Conservation (phyloP, 2,888 invertebrate genomes). For the Petrolisthes manimaculis region DNA sequence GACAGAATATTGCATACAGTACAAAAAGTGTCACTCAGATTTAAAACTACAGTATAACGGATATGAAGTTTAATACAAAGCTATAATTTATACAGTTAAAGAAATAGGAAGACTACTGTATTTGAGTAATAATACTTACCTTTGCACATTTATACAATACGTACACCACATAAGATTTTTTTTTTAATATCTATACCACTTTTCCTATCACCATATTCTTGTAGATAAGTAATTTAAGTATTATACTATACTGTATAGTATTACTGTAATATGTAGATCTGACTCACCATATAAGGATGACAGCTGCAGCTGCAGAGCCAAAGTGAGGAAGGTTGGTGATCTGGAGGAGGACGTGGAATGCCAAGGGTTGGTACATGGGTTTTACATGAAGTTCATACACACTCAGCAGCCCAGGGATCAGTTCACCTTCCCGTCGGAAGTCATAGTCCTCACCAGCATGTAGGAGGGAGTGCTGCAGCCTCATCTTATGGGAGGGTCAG, state of each 20-base stretch:
- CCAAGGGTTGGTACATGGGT: conserved; percentile 10
- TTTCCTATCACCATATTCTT: background rate
- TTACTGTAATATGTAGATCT: background rate
- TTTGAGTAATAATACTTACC: too few relatives aligned
- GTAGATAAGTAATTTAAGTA: background rate
- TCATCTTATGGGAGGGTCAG: conserved; percentile 29
- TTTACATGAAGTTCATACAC: conserved; percentile 56
- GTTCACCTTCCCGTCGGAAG: conserved; percentile 47
- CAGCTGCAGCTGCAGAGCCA: conserved; percentile 55
- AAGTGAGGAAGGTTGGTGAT: conserved; percentile 35
- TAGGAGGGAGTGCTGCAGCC: conserved; percentile 37
- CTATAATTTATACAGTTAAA: too few relatives aligned
- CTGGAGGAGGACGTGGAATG: conserved; percentile 49
- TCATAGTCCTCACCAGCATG: conserved; percentile 41
- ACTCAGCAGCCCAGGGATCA: conserved; percentile 44
- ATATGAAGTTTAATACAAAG: too few relatives aligned
- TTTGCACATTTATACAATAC: too few relatives aligned
- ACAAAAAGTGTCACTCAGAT: too few relatives aligned
- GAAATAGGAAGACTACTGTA: too few relatives aligned
- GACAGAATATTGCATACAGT: too few relatives aligned
- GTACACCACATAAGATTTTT: background rate
- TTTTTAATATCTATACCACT: background rate
- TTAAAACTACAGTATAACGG: too few relatives aligned
- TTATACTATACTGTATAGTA: background rate
- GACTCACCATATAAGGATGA: conserved; percentile 59